Evolutionary conservation across 2,113 vertebrate species (phyloP), one percentile per base, ranked within the genome.

Genomic region (Cisticola juncidis): DNA sequence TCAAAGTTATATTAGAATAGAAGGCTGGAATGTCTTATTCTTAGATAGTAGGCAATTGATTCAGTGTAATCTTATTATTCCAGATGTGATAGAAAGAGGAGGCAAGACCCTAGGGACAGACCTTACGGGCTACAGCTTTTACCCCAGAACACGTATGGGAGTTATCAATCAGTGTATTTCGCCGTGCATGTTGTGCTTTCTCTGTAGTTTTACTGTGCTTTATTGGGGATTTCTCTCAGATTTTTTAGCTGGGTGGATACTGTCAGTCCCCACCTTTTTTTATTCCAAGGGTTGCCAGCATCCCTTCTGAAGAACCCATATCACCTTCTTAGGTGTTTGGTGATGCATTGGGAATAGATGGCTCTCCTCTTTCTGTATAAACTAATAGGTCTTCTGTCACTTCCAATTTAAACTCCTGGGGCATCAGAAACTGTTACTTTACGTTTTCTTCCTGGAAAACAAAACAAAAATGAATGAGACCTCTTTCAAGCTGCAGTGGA

Each of bases 371-470:
- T 66, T 58, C 38, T 78, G 8, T 83, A 69, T 47, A 90, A 94
- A 47, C 64, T 83, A 83, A 77, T 71, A 86, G 86, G 64, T 92
- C 91, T 88, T 80, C 80, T 93, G 72, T 90, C 88, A 83, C 69
- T 94, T 92, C 50, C 38, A 86, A 48, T 94, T 94, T 95, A 35
- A 74, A 64, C 51, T 87, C 38, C 18, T 5, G 8, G 33, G 51
- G 16, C 64, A 81, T 95, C 81, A 92, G 90, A 84, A 95, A 74
- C 56, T 74, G 47, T 89, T 95, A 66, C 35, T 86, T 96, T 54
- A 62, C 26, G 9, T 92, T 92, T 92, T 86, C 12, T 74, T 11
- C 29, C 44, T 68, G 56, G 33, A 78, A 94, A 91, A 73, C 42
- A 82, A 70, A 88, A 33, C 42, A 88, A 73, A 94, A 92, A 78